Percentiles rank a stretch among this genome's conserved stretches.
phyloP scores from a whole-genome alignment of 2,113 vertebrate species.

The Pongo abelii region DNA sequence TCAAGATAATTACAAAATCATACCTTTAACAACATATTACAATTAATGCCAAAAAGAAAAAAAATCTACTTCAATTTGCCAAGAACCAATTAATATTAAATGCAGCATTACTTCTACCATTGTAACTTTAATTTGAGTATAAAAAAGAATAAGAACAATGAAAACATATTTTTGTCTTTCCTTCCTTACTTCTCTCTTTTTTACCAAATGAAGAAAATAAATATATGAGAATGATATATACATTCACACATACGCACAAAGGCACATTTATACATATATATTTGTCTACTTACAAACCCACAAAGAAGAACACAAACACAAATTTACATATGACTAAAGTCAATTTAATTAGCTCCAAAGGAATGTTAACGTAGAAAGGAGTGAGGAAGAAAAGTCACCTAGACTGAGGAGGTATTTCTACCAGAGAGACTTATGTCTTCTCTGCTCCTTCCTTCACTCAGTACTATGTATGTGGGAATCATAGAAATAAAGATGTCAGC shows the following conservation, averaged over 20 bases:
- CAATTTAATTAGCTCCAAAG: neutral
- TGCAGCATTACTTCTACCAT: neutral
- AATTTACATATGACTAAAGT: neutral
- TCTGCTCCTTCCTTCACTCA: neutral
- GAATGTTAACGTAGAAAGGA: neutral
- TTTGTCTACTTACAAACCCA: neutral
- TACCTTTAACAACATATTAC: neutral
- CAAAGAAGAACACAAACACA: neutral
- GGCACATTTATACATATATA: neutral
- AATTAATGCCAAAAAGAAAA: neutral
- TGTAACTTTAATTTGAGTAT: neutral
- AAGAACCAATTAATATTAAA: neutral
- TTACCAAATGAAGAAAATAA: neutral
- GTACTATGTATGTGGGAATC: fast-evolving
- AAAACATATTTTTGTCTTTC: neutral
- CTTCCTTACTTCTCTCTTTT: neutral
- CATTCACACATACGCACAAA: neutral
- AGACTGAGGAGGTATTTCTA: neutral
- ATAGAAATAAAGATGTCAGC: neutral
- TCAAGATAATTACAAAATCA: neutral
- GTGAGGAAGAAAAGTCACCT: neutral
- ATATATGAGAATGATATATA: neutral
- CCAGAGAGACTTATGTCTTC: neutral
- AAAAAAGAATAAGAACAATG: neutral
- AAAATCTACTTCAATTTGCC: neutral